phyloP scores from a whole-genome alignment of 2,797 vertebrate species.

The Nannoperca australis region DNA sequence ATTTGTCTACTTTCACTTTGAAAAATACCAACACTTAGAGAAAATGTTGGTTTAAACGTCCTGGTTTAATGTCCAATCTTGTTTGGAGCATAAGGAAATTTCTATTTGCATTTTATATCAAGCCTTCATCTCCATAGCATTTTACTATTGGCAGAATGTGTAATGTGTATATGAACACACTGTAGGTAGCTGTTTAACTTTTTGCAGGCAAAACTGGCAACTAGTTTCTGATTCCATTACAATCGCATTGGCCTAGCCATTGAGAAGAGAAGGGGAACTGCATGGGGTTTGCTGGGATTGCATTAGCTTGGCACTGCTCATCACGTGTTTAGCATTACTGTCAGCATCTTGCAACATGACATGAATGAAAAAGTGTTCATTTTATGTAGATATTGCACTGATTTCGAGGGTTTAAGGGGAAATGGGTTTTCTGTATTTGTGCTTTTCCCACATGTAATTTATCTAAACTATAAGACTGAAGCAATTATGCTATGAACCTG shows the following conservation, averaged over 20 bases:
- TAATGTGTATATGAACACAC: not conserved
- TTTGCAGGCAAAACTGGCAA: conserved; percentile 1
- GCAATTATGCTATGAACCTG: not conserved
- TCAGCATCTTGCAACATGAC: conserved; percentile 83
- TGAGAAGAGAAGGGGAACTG: conserved; percentile 82
- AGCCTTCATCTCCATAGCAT: not conserved
- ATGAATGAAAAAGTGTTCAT: conserved; percentile 56
- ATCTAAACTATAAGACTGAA: not conserved
- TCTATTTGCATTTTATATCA: not conserved
- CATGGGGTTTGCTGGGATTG: conserved; percentile 84
- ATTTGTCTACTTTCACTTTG: conserved; percentile 35
- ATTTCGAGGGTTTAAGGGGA: conserved; percentile 78
- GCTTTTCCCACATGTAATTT: conserved; percentile 46
- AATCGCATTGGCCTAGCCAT: conserved; percentile 33
- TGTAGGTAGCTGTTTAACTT: not conserved
- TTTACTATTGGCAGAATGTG: not conserved
- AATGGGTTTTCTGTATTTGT: conserved; percentile 63
- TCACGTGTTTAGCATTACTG: conserved; percentile 84
- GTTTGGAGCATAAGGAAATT: not conserved
- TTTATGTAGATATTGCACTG: conserved; percentile 59
- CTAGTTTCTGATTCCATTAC: conserved; percentile 24
- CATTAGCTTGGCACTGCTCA: conserved; percentile 79
- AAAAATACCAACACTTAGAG: conserved; percentile 12
- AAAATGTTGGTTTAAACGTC: conserved; percentile 25
- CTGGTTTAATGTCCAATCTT: conserved; percentile 8